Base-by-base conservation (phyloP, 1,140 invertebrate species). In the Drosophila bocki region DNA sequence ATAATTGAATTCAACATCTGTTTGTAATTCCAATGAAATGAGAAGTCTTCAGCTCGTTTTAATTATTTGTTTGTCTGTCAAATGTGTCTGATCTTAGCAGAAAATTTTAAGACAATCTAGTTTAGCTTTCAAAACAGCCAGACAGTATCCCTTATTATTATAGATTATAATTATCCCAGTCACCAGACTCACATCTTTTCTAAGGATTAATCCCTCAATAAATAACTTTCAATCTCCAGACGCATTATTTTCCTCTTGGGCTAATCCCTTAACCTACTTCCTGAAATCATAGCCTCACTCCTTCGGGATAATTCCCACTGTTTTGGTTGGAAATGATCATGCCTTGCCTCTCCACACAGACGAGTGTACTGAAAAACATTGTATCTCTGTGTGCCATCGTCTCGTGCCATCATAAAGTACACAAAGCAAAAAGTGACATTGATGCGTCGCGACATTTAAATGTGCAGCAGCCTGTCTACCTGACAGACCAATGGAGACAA, bases 371-470 rank as follows among this genome's bases (percentile, higher is more conserved):
- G 29, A 32, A 71, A 57, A 60, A 64, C 62, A 41, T 54, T 51
- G 44, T 71, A 45, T 60, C 75, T 68, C 19, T 48, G 62, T 72
- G 11, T 51, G 68, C 39, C 39, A 26, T 61, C 62, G 67, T 70
- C 70, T 50, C 68, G 68, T 50, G 68, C 70, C 71, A 75, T 75
- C 74, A 60, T 51, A 63, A 82, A 67, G 37, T 57, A 76, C 58
- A 74, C 62, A 69, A 74, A 61, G 71, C 75, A 68, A 59, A 79
- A 62, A 67, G 64, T 80, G 74, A 70, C 79, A 63, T 64, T 68
- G 54, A 74, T 82, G 68, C 74, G 81, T 75, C 81, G 81, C 81
- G 81, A 84, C 81, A 80, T 80, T 75, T 78, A 78, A 78, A 78
- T 78, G 54, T 48, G 42, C 53, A 54, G 53, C 51, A 54, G 67